These are phyloP conservation scores for Leptoclinus maculatus DNA, from an alignment of 2,797 vertebrate genomes.

Conservation along the genomic window DNA sequence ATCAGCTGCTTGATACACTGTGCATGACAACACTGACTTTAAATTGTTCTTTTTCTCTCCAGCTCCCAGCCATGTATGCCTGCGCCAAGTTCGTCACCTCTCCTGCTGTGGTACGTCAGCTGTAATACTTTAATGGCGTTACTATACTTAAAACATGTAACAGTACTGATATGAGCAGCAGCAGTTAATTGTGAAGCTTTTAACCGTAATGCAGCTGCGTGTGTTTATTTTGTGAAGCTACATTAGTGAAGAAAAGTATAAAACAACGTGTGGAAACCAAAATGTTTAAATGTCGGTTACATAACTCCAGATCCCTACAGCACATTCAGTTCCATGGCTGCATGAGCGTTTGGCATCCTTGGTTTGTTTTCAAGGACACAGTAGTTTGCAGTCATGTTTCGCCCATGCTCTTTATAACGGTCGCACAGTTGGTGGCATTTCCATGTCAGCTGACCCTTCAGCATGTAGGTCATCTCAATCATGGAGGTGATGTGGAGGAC, in stretches of 20 bases:
- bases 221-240: background rate
- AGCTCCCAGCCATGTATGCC: conserved; percentile 85
- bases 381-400: conserved; percentile 6
- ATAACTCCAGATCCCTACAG: background rate
- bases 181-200: too few species aligned
- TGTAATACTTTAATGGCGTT: background rate
- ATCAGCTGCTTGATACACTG: background rate
- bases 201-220: background rate
- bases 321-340: background rate
- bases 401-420: background rate
- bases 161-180: too few species aligned
- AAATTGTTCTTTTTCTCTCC: conserved; percentile 14
- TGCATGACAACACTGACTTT: background rate
- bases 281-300: background rate
- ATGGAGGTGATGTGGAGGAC: conserved; percentile 14
- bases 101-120: conserved; percentile 82
- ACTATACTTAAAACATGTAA: background rate
- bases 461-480: conserved; percentile 27
- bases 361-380: conserved; percentile 17
- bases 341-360: background rate
- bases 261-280: background rate
- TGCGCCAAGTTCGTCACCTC: conserved; percentile 86
- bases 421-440: background rate
- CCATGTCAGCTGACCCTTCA: conserved; percentile 38
- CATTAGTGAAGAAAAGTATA: background rate